phyloP scores from a whole-genome alignment of 2,888 invertebrate species.

The Germaria angustata region DNA sequence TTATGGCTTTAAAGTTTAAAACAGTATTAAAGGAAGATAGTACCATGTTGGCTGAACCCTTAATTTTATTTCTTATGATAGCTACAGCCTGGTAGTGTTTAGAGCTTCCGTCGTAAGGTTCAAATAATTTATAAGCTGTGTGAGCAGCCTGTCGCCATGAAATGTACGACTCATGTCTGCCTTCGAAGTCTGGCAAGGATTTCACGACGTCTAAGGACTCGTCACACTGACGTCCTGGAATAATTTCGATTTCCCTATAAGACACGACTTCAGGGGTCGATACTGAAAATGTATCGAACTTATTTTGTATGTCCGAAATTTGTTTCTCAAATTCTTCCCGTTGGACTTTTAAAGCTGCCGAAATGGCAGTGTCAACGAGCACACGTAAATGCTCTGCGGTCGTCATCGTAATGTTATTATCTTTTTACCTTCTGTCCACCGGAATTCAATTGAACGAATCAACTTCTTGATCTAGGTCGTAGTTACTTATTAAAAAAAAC shows the following conservation, averaged over 20 bases:
- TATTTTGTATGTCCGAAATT: neutral
- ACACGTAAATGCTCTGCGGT: neutral
- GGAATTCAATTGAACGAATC: no score
- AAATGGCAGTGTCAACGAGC: neutral
- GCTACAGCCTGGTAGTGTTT: conserved; percentile 13
- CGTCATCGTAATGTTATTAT: neutral
- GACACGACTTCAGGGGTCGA: neutral
- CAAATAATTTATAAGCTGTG: conserved; percentile 37
- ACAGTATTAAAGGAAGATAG: neutral
- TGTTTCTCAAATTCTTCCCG: neutral
- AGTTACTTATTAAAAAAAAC: no score
- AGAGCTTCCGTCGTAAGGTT: no score
- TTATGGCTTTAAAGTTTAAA: conserved; percentile 22
- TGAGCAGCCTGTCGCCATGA: conserved; percentile 35
- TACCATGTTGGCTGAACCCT: neutral
- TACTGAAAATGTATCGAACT: neutral
- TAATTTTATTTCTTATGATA: neutral
- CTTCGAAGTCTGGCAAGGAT: conserved; percentile 18
- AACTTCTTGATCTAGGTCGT: no score
- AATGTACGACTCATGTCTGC: conserved; percentile 21
- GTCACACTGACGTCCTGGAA: neutral
- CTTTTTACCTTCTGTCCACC: neutral
- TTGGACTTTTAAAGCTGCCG: neutral
- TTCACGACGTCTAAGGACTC: no score
- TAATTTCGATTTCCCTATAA: neutral